A percentile compares a stretch with the other conserved stretches of the same genome.
Evolutionary conservation across 2,888 invertebrate species (phyloP).

Genomic region (Acanthosoma haemorrhoidale): DNA sequence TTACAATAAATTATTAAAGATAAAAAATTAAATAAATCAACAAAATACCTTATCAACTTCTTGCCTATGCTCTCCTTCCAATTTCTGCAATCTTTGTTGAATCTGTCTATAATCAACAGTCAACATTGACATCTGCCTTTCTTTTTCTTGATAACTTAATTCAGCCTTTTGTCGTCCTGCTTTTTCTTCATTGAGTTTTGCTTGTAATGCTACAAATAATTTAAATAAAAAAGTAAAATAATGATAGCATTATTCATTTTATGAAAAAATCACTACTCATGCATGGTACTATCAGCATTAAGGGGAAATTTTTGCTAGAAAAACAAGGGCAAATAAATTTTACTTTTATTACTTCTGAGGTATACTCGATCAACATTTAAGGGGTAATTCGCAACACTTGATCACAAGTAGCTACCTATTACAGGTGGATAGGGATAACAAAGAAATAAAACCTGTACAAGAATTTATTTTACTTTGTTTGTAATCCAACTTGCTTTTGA

Average conservation of each 20-base stretch:
- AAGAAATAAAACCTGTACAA: too few species aligned
- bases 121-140: constrained; percentile 89
- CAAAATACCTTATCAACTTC: constrained; percentile 69
- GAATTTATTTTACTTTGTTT: too few species aligned
- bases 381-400: too few species aligned
- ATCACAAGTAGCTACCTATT: too few species aligned
- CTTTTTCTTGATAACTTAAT: constrained; percentile 81
- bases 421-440: too few species aligned
- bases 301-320: too few species aligned
- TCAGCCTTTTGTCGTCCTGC: constrained; percentile 80
- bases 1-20: too few species aligned
- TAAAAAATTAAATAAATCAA: constrained; percentile 6
- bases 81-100: constrained; percentile 79
- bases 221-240: background rate
- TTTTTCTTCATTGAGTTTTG: constrained; percentile 87
- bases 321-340: too few species aligned
- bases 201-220: constrained; percentile 57
- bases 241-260: background rate
- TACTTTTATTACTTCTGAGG: too few species aligned
- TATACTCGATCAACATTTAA: too few species aligned
- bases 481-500: too few species aligned
- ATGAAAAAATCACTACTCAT: background rate
- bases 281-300: too few species aligned
- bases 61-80: constrained; percentile 87
- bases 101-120: constrained; percentile 93